phyloP scores from a whole-genome alignment of 2,797 vertebrate species.

The Cyprinella venusta region DNA sequence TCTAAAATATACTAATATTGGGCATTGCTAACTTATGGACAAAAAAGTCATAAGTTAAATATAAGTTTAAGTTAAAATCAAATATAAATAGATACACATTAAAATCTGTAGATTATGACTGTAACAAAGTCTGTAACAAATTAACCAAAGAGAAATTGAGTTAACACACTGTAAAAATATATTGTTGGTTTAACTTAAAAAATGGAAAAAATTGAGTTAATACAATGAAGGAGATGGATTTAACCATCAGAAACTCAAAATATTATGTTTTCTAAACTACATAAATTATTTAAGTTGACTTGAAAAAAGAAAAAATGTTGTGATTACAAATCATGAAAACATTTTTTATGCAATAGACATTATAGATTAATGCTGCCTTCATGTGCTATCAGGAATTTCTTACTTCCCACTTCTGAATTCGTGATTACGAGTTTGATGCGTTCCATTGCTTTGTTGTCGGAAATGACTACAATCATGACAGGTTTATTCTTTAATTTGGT shows the following conservation, averaged over 20 bases:
- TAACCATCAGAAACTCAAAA: too few relatives aligned
- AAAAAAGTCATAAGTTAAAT: neutral
- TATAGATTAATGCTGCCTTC: neutral
- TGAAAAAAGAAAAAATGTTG: too few relatives aligned
- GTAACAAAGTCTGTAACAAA: neutral
- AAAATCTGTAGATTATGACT: neutral
- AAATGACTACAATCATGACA: neutral
- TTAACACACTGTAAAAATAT: neutral
- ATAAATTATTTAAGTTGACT: too few relatives aligned
- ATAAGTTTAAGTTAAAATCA: neutral
- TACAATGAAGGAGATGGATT: too few relatives aligned
- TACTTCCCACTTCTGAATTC: neutral
- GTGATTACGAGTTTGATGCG: too few relatives aligned
- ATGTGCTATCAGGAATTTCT: neutral
- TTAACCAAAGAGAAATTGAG: neutral
- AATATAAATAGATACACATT: neutral
- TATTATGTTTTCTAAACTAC: too few relatives aligned
- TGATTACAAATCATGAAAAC: too few relatives aligned
- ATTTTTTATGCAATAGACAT: too few relatives aligned
- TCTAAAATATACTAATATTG: neutral
- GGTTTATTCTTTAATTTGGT: neutral
- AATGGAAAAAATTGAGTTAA: too few relatives aligned
- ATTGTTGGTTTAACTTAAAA: too few relatives aligned
- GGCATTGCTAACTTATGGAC: neutral
- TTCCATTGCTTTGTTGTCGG: neutral